Evolutionary conservation across 2,888 invertebrate genomes (phyloP).

Genomic region (Cyaniris semiargus): DNA sequence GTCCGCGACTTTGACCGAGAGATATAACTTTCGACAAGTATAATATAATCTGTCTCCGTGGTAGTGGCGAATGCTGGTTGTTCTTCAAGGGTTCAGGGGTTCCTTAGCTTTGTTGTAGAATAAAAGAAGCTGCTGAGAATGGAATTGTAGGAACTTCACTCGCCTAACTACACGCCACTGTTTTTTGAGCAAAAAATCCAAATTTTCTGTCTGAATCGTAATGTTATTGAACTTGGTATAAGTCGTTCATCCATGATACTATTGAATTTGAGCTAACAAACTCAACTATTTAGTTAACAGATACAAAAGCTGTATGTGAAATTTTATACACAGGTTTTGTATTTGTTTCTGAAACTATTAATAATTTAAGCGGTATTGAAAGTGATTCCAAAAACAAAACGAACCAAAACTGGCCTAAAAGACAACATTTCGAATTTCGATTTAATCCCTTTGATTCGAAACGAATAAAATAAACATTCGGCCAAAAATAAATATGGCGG

Average conservation of each 20-base stretch:
- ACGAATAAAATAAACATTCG: constrained; percentile 11
- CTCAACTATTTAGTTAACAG: neutral
- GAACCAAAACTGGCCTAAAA: neutral
- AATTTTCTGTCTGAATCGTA: too few species aligned
- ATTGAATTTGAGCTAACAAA: neutral
- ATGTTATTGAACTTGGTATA: too few species aligned
- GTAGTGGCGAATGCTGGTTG: neutral
- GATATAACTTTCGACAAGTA: too few species aligned
- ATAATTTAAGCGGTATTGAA: neutral
- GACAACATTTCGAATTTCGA: neutral
- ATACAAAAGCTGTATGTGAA: neutral
- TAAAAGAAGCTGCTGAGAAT: too few species aligned
- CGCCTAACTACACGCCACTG: too few species aligned
- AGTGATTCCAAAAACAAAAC: neutral
- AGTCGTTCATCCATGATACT: too few species aligned
- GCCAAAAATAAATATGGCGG: constrained; percentile 26
- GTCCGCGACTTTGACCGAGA: neutral
- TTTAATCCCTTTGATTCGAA: constrained; percentile 1
- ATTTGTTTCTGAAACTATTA: neutral
- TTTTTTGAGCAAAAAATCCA: too few species aligned
- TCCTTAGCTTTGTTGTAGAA: too few species aligned
- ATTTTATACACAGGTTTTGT: neutral
- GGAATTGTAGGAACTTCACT: too few species aligned
- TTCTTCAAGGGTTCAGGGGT: too few species aligned
- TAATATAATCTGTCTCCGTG: neutral